Percentiles rank a stretch among this genome's conserved stretches.
These are phyloP conservation scores for Drosophila littoralis DNA, from an alignment of 1,140 invertebrate genomes.

Conservation along the genomic window DNA sequence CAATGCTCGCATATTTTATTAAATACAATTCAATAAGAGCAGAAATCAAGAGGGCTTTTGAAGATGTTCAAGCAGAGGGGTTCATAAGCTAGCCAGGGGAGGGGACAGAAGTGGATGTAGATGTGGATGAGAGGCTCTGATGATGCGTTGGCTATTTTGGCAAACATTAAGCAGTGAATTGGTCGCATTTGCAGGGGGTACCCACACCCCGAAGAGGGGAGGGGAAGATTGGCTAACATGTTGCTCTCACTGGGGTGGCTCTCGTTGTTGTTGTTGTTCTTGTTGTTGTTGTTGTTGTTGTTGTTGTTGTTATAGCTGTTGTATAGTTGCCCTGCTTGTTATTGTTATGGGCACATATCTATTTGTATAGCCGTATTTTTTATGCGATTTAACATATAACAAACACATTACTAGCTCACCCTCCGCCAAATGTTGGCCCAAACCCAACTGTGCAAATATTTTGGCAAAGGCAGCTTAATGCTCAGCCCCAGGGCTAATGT, in stretches of 20 bases:
- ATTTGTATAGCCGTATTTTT: slow-evolving; percentile 61
- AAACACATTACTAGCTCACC: slow-evolving; percentile 70
- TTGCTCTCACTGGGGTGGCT: slow-evolving; percentile 33
- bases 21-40: slow-evolving; percentile 77
- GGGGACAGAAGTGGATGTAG: background rate
- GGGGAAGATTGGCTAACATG: slow-evolving; percentile 50
- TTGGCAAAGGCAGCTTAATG: slow-evolving; percentile 62
- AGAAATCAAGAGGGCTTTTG: slow-evolving; percentile 24
- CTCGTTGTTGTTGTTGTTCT: too few relatives aligned
- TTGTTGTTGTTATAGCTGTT: slow-evolving; percentile 37
- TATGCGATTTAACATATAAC: slow-evolving; percentile 82
- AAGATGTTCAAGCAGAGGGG: slow-evolving; percentile 5
- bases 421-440: background rate
- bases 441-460: slow-evolving; percentile 72
- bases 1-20: slow-evolving; percentile 75
- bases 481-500: slow-evolving; percentile 70
- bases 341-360: slow-evolving; percentile 67
- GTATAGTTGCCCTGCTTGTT: slow-evolving; percentile 53
- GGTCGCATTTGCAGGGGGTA: background rate
- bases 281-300: too few relatives aligned
- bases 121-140: slow-evolving; percentile 17
- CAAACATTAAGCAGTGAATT: slow-evolving; percentile 59
- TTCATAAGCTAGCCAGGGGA: background rate
- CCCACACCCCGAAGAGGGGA: background rate
- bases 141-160: slow-evolving; percentile 68